Base-by-base conservation (phyloP, 2,113 vertebrate genomes). In the Clarias gariepinus region DNA sequence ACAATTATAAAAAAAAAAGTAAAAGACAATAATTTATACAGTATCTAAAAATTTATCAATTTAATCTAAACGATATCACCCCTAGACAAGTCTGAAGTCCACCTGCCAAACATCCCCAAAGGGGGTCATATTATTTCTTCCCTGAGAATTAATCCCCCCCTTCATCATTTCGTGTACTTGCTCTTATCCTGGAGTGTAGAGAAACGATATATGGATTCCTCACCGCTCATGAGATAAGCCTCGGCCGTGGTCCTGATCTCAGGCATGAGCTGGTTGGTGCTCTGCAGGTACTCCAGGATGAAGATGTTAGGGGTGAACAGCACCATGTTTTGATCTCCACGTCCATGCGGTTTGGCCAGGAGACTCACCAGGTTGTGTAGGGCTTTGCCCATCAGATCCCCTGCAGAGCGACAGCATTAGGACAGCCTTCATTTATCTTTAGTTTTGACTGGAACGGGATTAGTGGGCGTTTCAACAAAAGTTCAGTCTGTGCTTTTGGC, bases 291-390 rank as follows among this genome's bases (percentile, higher is more conserved):
- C 76, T 89, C 77, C 64, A 95, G 92, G 81, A 97, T 87, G 80
- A 95, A 97, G 93, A 97, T 95, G 84, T 97, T 97, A 12, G 97
- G 96, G 6, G 96, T 96, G n/a, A 98, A 96, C 23, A 82, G 86
- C 83, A 97, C 57, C 96, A 97, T 97, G 91, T 97, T 97, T 91
- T 99, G 97, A 85, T 97, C 96, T 76, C 95, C 96, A 79, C 96
- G 96, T 58, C 95, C 95, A 69, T 91, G 94, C 8, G 96, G 95
- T 95, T 96, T 96, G 81, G 86, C 90, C 36, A 96, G 94, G 79
- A 97, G 95, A 57, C 93, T 89, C 13, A 92, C 94, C 81, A 93
- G 92, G 86, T 96, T 96, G 82, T 91, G 87, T 89, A 96, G 90
- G 33, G 95, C 94, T 85, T 93, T 92, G 18, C 94, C 94, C 92